Base-by-base conservation (phyloP, 1,140 invertebrate genomes). In the Meteorus sp. region DNA sequence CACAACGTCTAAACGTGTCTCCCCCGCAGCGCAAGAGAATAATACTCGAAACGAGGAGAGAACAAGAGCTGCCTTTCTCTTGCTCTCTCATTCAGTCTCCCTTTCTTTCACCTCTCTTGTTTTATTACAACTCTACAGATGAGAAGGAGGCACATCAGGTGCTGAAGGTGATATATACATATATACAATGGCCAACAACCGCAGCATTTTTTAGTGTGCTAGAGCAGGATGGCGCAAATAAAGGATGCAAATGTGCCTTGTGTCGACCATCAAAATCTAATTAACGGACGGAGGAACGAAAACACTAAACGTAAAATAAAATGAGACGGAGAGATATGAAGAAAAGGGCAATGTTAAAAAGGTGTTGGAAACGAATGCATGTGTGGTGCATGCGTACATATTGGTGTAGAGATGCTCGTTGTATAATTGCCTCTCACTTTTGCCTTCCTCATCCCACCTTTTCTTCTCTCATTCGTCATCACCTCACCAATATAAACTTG, bases 161-260 rank as follows among this genome's bases (percentile, higher is more conserved):
- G 37, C 11, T 11, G 41, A 43, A 29, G 22, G 37, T 27, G 47
- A 23, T 25, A n/a, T n/a, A n/a, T n/a, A n/a, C n/a, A n/a, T n/a
- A n/a, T n/a, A n/a, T n/a, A n/a, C n/a, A n/a, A n/a, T n/a, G n/a
- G n/a, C n/a, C n/a, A 35, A 31, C 29, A 35, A 35, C 3, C n/a
- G 17, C 17, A 2, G 15, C 6, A 31, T 58, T 66, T 66, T 58
- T 41, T 27, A 51, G 57, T 62, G 66, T 56, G 60, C 62, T 43
- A 58, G 61, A 61, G 31, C 56, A 56, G 58, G 54, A 17, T 29
- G 5, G 29, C 29, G 29, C 5, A 27, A 11, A 75, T 76, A 74
- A 71, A 77, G 69, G 68, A 78, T 78, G 75, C 75, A 78, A 77
- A 78, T 75, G 70, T n/a, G n/a, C n/a, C 67, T 75, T 63, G 66